phyloP scores from a whole-genome alignment of 2,797 vertebrate genomes.

The Cuculus canorus region DNA sequence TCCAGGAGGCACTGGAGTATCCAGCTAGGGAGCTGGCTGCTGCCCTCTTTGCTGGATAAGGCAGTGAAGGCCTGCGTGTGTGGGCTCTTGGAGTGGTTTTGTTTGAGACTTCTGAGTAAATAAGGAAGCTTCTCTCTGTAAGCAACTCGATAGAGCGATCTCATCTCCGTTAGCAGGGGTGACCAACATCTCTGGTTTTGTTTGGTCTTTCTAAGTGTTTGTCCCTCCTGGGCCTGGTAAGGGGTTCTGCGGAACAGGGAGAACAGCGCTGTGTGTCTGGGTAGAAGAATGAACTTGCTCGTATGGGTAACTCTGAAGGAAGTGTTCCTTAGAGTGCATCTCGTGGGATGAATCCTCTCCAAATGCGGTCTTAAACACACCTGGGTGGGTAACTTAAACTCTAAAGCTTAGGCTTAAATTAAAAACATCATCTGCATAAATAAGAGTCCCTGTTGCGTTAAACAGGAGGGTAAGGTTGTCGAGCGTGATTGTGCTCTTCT shows the following conservation, averaged over 20 bases:
- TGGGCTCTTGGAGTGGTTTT: not conserved
- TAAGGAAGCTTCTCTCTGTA: not conserved
- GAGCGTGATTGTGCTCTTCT: not conserved
- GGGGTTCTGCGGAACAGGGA: not conserved
- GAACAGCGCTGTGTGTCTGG: not conserved
- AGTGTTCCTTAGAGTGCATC: not conserved
- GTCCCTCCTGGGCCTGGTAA: not conserved
- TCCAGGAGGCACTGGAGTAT: not conserved
- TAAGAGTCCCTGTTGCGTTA: not conserved
- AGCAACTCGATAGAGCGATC: not conserved
- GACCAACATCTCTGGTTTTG: not conserved
- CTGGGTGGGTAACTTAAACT: no score
- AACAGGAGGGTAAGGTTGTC: not conserved
- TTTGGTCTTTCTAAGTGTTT: not conserved
- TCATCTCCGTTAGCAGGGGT: not conserved
- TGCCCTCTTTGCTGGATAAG: not conserved
- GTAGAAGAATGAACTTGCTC: not conserved
- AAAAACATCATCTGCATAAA: not conserved
- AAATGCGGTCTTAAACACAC: not conserved
- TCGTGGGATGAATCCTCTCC: not conserved
- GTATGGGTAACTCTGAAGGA: not conserved
- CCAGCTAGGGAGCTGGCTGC: not conserved
- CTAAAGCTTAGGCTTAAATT: not conserved
- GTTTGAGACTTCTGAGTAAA: not conserved
- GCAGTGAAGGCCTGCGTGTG: fast-evolving